Evolutionary conservation across 1,140 invertebrate genomes (phyloP).

Genomic region (Anagrus nilaparvatae): DNA sequence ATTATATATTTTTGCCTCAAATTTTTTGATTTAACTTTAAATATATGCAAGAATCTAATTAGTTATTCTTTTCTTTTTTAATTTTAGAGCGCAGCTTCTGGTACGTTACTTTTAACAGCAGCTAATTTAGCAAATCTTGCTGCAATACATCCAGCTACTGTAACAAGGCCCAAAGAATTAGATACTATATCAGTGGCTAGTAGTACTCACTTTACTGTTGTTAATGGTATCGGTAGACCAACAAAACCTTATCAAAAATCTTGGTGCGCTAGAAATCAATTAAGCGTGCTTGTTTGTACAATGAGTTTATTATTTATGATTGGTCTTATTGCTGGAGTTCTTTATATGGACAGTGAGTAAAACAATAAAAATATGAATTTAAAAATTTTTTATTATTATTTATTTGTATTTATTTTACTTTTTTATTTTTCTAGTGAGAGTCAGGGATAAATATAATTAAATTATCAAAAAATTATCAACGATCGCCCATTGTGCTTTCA

Average conservation of each 20-base stretch:
- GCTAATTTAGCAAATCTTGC: slow-evolving; percentile 59
- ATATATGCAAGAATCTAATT: too few relatives aligned
- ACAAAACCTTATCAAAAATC: slow-evolving; percentile 45
- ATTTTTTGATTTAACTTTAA: too few relatives aligned
- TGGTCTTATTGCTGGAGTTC: slow-evolving; percentile 62
- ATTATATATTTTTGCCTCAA: background rate
- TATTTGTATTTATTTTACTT: slow-evolving; percentile 12
- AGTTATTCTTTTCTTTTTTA: background rate
- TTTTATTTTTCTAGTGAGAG: slow-evolving; percentile 48
- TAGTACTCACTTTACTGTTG: slow-evolving; percentile 75
- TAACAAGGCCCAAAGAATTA: slow-evolving; percentile 34
- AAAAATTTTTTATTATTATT: background rate
- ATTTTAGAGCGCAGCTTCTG: slow-evolving; percentile 65
- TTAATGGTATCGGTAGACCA: slow-evolving; percentile 64
- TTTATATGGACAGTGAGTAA: slow-evolving; percentile 46
- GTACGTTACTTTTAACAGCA: slow-evolving; percentile 63
- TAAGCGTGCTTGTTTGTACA: slow-evolving; percentile 66
- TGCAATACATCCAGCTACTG: slow-evolving; percentile 49
- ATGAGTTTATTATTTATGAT: slow-evolving; percentile 69
- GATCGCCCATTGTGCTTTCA: too few relatives aligned
- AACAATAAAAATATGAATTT: background rate
- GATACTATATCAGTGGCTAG: slow-evolving; percentile 67
- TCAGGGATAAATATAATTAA: slow-evolving; percentile 41
- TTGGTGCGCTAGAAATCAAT: slow-evolving; percentile 64
- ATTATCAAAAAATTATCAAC: too few relatives aligned